Evolutionary conservation across 2,888 invertebrate genomes (phyloP).

Genomic region (Hermaeophaga mercurialis): DNA sequence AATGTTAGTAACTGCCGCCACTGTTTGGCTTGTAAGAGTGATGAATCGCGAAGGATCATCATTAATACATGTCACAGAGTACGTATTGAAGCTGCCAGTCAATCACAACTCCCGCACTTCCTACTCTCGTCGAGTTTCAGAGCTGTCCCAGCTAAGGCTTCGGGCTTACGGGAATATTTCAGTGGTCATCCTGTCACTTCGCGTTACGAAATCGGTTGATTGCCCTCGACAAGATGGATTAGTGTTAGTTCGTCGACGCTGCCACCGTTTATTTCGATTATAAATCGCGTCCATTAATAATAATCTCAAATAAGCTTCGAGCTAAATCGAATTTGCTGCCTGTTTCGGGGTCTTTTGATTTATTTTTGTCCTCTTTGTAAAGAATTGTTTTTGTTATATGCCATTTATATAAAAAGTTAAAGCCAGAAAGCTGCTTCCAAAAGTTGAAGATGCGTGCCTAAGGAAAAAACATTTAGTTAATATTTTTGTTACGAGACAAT

Average conservation of each 20-base stretch:
- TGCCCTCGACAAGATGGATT: conserved; percentile 48
- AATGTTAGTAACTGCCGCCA: conserved; percentile 9
- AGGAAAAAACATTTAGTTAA: too few relatives aligned
- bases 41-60: conserved; percentile 58
- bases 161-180: conserved; percentile 43
- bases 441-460: too few relatives aligned
- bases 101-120: conserved; percentile 42
- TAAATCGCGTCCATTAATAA: conserved; percentile 30
- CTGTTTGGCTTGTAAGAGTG: conserved; percentile 49
- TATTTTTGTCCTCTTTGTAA: too few relatives aligned
- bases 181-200: conserved; percentile 47
- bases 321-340: conserved; percentile 12
- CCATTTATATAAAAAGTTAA: too few relatives aligned
- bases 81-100: conserved; percentile 58
- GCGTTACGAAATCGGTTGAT: conserved; percentile 44
- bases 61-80: conserved; percentile 58
- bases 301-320: conserved; percentile 24
- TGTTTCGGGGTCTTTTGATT: neutral
- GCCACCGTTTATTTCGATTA: conserved; percentile 31
- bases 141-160: conserved; percentile 37
- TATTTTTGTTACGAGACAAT: too few relatives aligned
- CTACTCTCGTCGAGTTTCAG: conserved; percentile 38
- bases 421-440: too few relatives aligned
- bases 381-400: too few relatives aligned
- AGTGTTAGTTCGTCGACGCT: conserved; percentile 31